phyloP scores from a whole-genome alignment of 2,888 invertebrate species.

The Acronicta leporina region DNA sequence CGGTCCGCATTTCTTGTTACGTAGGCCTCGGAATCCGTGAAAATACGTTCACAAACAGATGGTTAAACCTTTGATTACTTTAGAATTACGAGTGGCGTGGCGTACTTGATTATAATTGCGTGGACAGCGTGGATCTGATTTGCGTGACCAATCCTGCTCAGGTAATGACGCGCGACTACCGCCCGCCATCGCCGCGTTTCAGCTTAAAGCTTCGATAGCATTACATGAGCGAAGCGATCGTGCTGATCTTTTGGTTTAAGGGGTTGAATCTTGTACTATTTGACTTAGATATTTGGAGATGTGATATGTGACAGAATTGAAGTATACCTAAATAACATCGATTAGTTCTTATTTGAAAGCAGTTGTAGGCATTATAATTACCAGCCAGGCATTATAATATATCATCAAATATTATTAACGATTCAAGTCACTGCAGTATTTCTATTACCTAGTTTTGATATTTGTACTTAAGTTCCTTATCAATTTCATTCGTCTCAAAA shows the following conservation, averaged over 20 bases:
- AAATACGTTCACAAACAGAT: conserved; percentile 76
- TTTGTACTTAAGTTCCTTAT: background rate
- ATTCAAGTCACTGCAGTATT: background rate
- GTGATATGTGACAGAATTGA: too few relatives aligned
- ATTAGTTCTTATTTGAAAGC: too few relatives aligned
- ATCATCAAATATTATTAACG: too few relatives aligned
- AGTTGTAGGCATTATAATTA: background rate
- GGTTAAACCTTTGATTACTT: conserved; percentile 84
- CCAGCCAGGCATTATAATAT: too few relatives aligned
- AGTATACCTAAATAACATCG: too few relatives aligned
- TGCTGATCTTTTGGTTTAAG: background rate
- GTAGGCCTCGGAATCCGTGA: conserved; percentile 48
- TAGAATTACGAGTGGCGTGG: conserved; percentile 85
- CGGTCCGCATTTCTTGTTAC: conserved; percentile 59
- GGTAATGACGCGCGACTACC: conserved; percentile 84
- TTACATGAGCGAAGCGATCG: conserved; percentile 38
- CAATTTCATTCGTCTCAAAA: conserved; percentile 3
- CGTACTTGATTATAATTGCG: conserved; percentile 87
- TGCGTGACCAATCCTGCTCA: conserved; percentile 84
- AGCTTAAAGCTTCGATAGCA: conserved; percentile 51
- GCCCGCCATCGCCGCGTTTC: conserved; percentile 63
- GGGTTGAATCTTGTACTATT: background rate
- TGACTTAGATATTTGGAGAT: background rate
- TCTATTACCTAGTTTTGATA: background rate
- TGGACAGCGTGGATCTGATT: conserved; percentile 85